Evolutionary conservation across 2,888 invertebrate species (phyloP).

Genomic region (Chymomyza fuscimana): DNA sequence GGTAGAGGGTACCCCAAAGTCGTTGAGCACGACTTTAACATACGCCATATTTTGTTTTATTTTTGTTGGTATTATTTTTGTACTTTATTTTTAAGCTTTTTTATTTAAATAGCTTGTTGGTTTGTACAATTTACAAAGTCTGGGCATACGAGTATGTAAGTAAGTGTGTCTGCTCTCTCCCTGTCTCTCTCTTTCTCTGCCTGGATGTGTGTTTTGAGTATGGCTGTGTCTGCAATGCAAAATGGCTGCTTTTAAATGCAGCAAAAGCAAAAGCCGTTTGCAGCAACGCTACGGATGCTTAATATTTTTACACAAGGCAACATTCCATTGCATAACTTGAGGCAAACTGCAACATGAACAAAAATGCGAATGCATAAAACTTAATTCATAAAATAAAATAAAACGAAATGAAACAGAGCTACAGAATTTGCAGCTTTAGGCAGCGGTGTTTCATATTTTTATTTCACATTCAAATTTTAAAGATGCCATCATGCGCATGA

Average conservation of each 20-base stretch:
- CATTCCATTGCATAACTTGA: neutral
- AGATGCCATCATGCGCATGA: neutral
- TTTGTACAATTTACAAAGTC: no score
- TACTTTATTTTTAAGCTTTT: no score
- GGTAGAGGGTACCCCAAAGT: no score
- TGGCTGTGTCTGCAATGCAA: no score
- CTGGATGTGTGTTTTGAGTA: no score
- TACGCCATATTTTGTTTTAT: no score
- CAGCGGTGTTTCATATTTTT: neutral
- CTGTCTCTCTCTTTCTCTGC: no score
- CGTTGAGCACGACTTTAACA: no score
- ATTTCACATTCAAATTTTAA: neutral
- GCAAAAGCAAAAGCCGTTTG: conserved; percentile 13
- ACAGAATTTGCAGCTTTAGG: neutral
- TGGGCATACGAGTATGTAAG: no score
- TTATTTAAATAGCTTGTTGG: no score
- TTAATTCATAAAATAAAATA: neutral
- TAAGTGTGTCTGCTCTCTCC: no score
- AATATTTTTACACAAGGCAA: neutral
- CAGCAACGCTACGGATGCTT: conserved; percentile 15
- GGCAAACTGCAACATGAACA: neutral
- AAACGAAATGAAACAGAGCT: neutral
- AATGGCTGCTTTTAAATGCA: neutral
- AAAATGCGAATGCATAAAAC: neutral
- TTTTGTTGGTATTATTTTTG: no score